Base-by-base conservation (phyloP, 2,888 invertebrate species). In the Dascillus cervinus region DNA sequence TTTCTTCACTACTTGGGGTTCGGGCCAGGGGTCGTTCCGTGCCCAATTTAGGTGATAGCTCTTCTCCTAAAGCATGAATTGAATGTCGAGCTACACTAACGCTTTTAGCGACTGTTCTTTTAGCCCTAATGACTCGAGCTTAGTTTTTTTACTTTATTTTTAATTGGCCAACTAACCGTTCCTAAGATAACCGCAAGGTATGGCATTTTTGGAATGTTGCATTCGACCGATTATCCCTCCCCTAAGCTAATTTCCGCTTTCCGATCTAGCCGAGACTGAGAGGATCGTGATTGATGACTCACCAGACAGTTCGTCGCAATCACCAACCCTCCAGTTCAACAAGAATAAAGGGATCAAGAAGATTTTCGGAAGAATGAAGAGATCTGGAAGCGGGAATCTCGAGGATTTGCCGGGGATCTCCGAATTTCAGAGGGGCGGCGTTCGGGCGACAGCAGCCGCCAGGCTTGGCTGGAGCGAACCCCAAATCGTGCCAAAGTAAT, bases 41-140 rank as follows among this genome's bases (percentile, higher is more conserved):
- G 63, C 91, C 91, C 57, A 88, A 89, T 72, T 71, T 92, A 89
- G 90, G 90, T 90, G 65, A 63, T 57, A 52, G 53, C 53, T 53
- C 55, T 46, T 42, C 50, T 52, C 42, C 34, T 38, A 35, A n/a
- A n/a, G 17, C 17, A 17, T 17, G 17, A 4, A 21, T 8, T 25
- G 27, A 14, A 33, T 40, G 40, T 37, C 40, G 36, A 40, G 40
- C 40, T 40, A 26, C 25, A 39, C 41, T 43, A 41, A 38, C 41
- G 23, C 29, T n/a, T n/a, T n/a, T n/a, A n/a, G n/a, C n/a, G n/a
- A n/a, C n/a, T n/a, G n/a, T n/a, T n/a, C n/a, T n/a, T n/a, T n/a
- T n/a, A n/a, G n/a, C n/a, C n/a, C n/a, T n/a, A n/a, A n/a, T n/a
- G n/a, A n/a, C n/a, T n/a, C n/a, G n/a, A n/a, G n/a, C n/a, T n/a